Base-by-base conservation (phyloP, 2,113 vertebrate species). In the Zosterops hypoxanthus region DNA sequence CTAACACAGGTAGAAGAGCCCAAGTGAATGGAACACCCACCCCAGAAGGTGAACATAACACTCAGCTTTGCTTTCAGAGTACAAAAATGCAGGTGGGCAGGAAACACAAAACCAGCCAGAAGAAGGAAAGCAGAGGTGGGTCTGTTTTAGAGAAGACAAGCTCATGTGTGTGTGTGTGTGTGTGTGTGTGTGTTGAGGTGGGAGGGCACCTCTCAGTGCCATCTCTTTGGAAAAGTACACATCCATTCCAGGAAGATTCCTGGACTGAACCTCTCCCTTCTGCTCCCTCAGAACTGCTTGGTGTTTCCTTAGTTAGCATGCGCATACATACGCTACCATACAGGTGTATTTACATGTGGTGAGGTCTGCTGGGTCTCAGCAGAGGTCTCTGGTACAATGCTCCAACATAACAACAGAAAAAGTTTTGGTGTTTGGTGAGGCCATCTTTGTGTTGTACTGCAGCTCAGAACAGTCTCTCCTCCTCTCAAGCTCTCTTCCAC, bases 341-440 rank as follows among this genome's bases (percentile, higher is more conserved):
- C 64, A 92, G 92, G 88, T 95, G 79, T 97, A 97, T 97, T 97
- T 97, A 97, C 97, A 97, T 3, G 72, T 82, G 92, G 83, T 64
- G 92, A 86, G 91, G 64, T 94, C 88, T 96, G 96, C 90, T 86
- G 57, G 61, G 41, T 65, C 76, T 94, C 93, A 94, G 93, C 95
- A 97, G 88, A 96, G 78, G 39, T 96, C 89, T 96, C 95, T 92
- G 41, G 87, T 94, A 96, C 90, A 94, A 80, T 77, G 88, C 87
- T 93, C 83, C 88, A 61, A 70, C 61, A 69, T 20, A 88, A 94
- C 92, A 88, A 94, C 95, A 92, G 94, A 86, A 89, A 84, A 49
- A 82, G 89, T 96, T 96, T 83, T 82, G 78, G 87, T 88, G 88
- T 95, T 94, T 59, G 63, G 84, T 95, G 95, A 94, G 88, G 82